Base-by-base conservation (phyloP, 2,888 invertebrate species). In the Tinea semifulvella region DNA sequence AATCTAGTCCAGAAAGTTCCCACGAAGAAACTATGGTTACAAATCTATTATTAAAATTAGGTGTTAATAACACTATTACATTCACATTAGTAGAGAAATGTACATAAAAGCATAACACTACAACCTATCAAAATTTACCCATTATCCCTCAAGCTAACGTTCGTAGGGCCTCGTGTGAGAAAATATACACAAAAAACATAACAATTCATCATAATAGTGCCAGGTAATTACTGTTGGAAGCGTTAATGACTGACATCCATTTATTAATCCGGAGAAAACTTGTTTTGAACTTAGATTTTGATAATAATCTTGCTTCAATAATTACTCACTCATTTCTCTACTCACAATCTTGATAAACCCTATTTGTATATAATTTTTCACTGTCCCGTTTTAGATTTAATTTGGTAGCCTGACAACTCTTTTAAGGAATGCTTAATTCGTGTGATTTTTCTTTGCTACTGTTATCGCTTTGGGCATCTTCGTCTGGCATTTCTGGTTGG, bases 291-390 rank as follows among this genome's bases (percentile, higher is more conserved):
- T 56, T 59, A 63, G 61, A 71, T 74, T 74, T 65, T 59, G 79
- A 80, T 79, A 76, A 70, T 73, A 71, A 79, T 79, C 79, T 77
- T 71, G 71, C 76, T 73, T 65, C 71, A 68, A 76, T 79, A 77
- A 76, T 80, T 73, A 77, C 74, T 64, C 60, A 65, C 60, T 70
- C 69, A 71, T 76, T 71, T 65, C 61, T 69, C 68, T 69, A 71
- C 65, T 60, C 65, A 69, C 69, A 69, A 77, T 75, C 76, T 75
- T 73, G 74, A 77, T 76, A 63, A 61, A 54, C 56, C 61, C 63
- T 71, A 68, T 77, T 77, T 75, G 71, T 77, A 68, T 58, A 68
- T 65, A 69, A 73, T 73, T 70, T 75, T 68, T 71, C 69, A 67
- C 62, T 53, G 57, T 51, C 54, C 61, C 59, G 61, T 61, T 40